Evolutionary conservation across 2,797 vertebrate genomes (phyloP), one percentile per base, ranked within the genome.

Genomic region (Malurus leucopterus): DNA sequence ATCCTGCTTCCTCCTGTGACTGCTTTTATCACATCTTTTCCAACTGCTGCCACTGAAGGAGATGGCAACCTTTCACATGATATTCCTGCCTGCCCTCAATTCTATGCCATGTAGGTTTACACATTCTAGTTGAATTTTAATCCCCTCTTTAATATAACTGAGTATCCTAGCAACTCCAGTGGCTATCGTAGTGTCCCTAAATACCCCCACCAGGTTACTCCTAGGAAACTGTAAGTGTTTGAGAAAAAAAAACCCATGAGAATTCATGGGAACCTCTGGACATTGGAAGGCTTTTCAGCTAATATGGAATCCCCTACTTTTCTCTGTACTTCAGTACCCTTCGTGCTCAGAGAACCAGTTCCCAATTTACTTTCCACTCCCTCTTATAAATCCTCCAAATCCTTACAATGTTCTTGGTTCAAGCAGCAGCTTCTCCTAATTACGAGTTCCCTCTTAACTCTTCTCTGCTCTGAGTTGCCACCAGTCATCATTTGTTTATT

Each of bases 41-140:
- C 32, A 12, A 65, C 27, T 58, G 53, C 70, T 87, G 57, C 58
- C 63, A 49, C 63, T 71, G 63, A 83, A 85, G 38, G 61, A 91
- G 68, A 58, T 30, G 41, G 59, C 36, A 83, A 58, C 55, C 9
- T 93, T 88, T 89, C 59, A 90, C 43, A 43, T 20, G 49, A 54
- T 84, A 75, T 70, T 86, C 41, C 69, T 89, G 51, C 43, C 23
- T 6, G 6, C 29, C 20, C 40, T 91, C 73, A 69, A 43, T 87
- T 83, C 76, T 72, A 11, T 72, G 40, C n/a, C 43, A 54, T 13
- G 32, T 22, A 79, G 40, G 14, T 59, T 85, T 90, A 87, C 40
- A 87, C 10, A 9, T 81, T 83, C 55, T 59, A 41, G 70, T 9
- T 91, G 63, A 91, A 85, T 93, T 87, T 91, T 69, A 82, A 90